Conservation (phyloP, 2,888 invertebrate genomes). For the Macaria liturata region DNA sequence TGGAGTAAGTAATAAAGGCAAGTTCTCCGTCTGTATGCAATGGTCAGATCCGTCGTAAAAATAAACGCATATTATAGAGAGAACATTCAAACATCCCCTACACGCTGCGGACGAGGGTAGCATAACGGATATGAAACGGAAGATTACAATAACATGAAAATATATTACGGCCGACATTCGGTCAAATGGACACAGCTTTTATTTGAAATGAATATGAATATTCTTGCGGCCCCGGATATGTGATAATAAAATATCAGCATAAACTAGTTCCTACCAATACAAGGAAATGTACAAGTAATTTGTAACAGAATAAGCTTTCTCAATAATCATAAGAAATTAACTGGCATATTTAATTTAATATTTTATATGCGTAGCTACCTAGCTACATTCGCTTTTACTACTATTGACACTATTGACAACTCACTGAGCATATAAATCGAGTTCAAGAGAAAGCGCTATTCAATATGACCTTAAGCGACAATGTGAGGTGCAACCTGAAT, state of each 20-base stretch:
- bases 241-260: slow-evolving; percentile 1
- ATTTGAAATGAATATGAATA: slow-evolving; percentile 21
- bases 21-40: slow-evolving; percentile 19
- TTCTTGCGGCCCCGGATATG: not conserved
- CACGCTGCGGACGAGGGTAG: slow-evolving; percentile 51
- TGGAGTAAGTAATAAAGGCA: slow-evolving; percentile 3
- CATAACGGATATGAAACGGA: slow-evolving; percentile 40
- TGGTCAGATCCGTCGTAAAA: slow-evolving; percentile 38
- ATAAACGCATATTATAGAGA: slow-evolving; percentile 47
- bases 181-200: slow-evolving; percentile 14
- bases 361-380: too few relatives aligned
- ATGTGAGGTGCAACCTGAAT: slow-evolving; percentile 2
- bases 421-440: slow-evolving; percentile 3
- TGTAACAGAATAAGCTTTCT: too few relatives aligned
- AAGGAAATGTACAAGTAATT: too few relatives aligned
- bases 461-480: slow-evolving; percentile 4
- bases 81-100: slow-evolving; percentile 12
- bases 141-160: slow-evolving; percentile 35
- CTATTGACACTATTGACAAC: too few relatives aligned
- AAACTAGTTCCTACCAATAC: too few relatives aligned
- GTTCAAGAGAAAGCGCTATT: slow-evolving; percentile 11
- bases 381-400: too few relatives aligned
- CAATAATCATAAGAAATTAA: too few relatives aligned
- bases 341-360: too few relatives aligned
- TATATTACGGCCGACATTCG: slow-evolving; percentile 28